Conservation (phyloP, 2,797 vertebrate species). For the Xenopus petersii region DNA sequence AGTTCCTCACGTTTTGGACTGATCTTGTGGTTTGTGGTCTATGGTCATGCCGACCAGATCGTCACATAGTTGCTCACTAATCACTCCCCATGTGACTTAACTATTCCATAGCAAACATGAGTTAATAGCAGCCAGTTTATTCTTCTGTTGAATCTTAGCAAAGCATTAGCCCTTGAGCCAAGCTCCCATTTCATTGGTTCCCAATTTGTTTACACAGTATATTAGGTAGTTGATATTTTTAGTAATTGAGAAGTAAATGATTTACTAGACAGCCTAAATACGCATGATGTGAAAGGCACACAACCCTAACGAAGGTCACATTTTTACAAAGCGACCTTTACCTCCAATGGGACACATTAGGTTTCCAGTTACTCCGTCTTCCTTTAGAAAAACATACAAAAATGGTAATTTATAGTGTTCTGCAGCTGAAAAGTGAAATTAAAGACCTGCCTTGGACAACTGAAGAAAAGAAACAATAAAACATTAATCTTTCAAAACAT, state of each 20-base stretch:
- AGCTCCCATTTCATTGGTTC: background rate
- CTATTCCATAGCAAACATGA: background rate
- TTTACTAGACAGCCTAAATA: slow-evolving; percentile 13
- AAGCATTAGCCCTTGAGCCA: background rate
- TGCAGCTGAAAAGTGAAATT: slow-evolving; percentile 23
- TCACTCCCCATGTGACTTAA: background rate
- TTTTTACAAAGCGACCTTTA: slow-evolving; percentile 35
- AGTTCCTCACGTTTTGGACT: too few species aligned
- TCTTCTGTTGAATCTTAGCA: background rate
- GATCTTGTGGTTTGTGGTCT: too few species aligned
- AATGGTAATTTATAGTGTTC: slow-evolving; percentile 29
- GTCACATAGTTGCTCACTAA: too few species aligned
- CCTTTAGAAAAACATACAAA: slow-evolving; percentile 32
- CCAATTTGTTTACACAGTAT: background rate
- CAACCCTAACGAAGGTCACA: slow-evolving; percentile 16
- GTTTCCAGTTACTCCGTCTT: slow-evolving; percentile 30
- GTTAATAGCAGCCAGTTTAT: background rate
- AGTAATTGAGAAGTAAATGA: slow-evolving; percentile 17
- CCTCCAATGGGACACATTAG: slow-evolving; percentile 31
- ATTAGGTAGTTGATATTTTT: slow-evolving; percentile 1
- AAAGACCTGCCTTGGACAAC: slow-evolving; percentile 23
- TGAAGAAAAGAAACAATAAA: slow-evolving; percentile 30
- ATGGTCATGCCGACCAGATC: too few species aligned
- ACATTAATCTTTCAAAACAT: slow-evolving; percentile 37
- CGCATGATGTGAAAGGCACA: slow-evolving; percentile 26